A percentile compares a stretch with the other conserved stretches of the same genome.
Evolutionary conservation across 2,113 vertebrate genomes (phyloP).

Genomic region (rat (Rattus norvegicus)): GRCr8 NC_086019.1:79175001-79175500

Average conservation of each 20-base stretch:
- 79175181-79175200: background rate
- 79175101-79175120: background rate
- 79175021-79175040: background rate
- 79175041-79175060: background rate
- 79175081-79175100: background rate
- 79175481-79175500: no score
- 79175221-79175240: background rate
- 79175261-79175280: no score
- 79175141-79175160: background rate
- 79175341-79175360: no score
- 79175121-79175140: background rate
- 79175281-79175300: no score
- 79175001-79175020: background rate
- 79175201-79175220: background rate
- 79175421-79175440: no score
- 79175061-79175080: background rate
- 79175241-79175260: background rate
- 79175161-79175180: background rate
- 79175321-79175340: no score
- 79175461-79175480: no score
- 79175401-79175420: no score
- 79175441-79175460: no score
- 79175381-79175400: no score
- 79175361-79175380: no score
- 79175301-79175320: no score